Percentiles rank a stretch among this genome's conserved stretches.
Conservation (phyloP, 2,113 vertebrate genomes). For the Myotis lucifugus region DNA sequence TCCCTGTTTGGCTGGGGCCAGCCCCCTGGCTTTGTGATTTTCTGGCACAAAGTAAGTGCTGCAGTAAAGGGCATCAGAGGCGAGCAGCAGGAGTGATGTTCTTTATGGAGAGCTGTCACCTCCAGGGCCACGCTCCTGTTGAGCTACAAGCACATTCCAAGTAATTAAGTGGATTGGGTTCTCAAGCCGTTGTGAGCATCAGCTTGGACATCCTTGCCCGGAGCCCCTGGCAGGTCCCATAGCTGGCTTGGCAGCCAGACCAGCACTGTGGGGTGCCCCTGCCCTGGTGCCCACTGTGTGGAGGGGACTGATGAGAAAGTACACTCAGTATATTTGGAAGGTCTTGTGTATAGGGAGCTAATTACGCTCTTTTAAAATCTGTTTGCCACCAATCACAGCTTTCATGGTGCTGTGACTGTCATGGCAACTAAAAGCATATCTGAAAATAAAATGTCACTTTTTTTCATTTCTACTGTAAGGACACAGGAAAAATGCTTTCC, state of each 20-base stretch:
- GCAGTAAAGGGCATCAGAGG: slow-evolving; percentile 14
- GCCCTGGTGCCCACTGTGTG: background rate
- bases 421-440: slow-evolving; percentile 1
- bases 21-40: background rate
- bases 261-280: background rate
- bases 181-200: background rate
- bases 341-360: slow-evolving; percentile 32
- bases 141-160: background rate
- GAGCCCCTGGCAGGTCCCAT: background rate
- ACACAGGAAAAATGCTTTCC: background rate
- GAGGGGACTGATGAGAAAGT: background rate
- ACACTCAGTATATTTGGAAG: background rate
- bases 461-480: slow-evolving; percentile 11
- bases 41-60: background rate
- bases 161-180: slow-evolving; percentile 42
- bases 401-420: background rate
- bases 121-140: background rate
- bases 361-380: background rate
- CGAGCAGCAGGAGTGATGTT: background rate
- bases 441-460: slow-evolving; percentile 60
- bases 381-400: slow-evolving; percentile 31
- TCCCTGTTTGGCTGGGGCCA: accelerated
- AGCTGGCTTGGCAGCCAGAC: background rate
- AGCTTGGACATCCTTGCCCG: background rate
- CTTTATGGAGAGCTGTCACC: background rate